Percentiles rank a stretch among this genome's conserved stretches.
phyloP scores from a whole-genome alignment of 2,797 vertebrate species.

The Falco columbarius region DNA sequence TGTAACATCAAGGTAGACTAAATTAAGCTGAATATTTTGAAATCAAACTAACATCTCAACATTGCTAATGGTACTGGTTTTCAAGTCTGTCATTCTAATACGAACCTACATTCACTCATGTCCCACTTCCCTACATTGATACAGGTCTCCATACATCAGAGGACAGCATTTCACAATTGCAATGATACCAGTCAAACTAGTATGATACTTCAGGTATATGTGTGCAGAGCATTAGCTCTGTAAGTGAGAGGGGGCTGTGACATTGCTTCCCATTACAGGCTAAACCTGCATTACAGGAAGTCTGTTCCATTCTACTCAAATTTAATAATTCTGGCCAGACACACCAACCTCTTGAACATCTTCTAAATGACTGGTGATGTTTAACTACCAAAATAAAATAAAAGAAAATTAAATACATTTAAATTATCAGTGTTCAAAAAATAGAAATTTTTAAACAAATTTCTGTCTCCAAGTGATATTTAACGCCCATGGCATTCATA shows the following conservation, averaged over 20 bases:
- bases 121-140: fast-evolving
- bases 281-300: not conserved
- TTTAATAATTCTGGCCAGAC: not conserved
- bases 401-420: not conserved
- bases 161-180: not conserved
- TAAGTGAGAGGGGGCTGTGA: not conserved
- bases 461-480: not conserved
- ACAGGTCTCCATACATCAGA: not conserved
- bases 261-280: not conserved
- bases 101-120: not conserved
- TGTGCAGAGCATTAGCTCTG: not conserved
- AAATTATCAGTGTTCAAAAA: constrained; percentile 29
- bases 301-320: not conserved
- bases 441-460: constrained; percentile 45
- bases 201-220: too few species aligned
- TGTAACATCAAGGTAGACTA: not conserved
- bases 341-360: not conserved
- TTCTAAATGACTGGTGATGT: not conserved
- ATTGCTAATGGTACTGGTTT: not conserved
- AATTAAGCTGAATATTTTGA: not conserved
- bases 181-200: not conserved
- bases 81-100: not conserved
- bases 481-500: constrained; percentile 8
- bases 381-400: not conserved
- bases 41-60: not conserved